phyloP scores from a whole-genome alignment of 2,888 invertebrate species.

The Chalcosyrphus nemorum region DNA sequence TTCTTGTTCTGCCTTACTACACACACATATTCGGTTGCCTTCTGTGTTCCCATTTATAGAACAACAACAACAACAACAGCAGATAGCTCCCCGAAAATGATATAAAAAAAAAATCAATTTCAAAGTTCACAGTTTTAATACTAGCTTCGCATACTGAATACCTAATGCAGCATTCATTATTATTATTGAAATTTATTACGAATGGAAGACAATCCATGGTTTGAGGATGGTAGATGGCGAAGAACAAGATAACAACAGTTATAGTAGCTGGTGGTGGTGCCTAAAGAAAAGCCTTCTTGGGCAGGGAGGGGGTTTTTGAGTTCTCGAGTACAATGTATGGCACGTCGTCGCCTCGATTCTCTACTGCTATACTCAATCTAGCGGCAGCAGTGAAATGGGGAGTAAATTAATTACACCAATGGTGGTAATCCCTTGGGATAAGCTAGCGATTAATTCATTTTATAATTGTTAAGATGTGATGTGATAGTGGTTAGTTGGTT shows the following conservation, averaged over 20 bases:
- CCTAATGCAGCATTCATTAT: slow-evolving; percentile 36
- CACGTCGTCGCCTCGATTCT: neutral
- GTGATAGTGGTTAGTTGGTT: too few species aligned
- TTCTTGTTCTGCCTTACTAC: neutral
- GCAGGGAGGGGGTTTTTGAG: neutral
- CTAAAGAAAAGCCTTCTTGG: neutral
- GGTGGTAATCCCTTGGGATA: slow-evolving; percentile 42
- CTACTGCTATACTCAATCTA: neutral
- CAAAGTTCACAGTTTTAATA: slow-evolving; percentile 37
- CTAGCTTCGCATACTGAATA: slow-evolving; percentile 44
- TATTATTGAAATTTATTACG: slow-evolving; percentile 60
- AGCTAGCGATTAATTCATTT: slow-evolving; percentile 46
- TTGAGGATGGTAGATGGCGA: neutral
- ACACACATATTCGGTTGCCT: neutral
- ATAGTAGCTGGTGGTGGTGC: slow-evolving; percentile 20
- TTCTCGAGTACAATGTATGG: slow-evolving; percentile 1
- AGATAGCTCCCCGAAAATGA: neutral
- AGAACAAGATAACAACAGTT: slow-evolving; percentile 43
- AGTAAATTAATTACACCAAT: slow-evolving; percentile 42
- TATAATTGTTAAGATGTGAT: slow-evolving; percentile 44
- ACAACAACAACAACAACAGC: neutral
- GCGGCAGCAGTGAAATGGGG: slow-evolving; percentile 18
- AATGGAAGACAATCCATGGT: slow-evolving; percentile 2
- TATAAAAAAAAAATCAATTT: slow-evolving; percentile 30
- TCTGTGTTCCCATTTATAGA: neutral